Evolutionary conservation across 2,888 invertebrate genomes (phyloP).

Genomic region (Microdon myrmicae): DNA sequence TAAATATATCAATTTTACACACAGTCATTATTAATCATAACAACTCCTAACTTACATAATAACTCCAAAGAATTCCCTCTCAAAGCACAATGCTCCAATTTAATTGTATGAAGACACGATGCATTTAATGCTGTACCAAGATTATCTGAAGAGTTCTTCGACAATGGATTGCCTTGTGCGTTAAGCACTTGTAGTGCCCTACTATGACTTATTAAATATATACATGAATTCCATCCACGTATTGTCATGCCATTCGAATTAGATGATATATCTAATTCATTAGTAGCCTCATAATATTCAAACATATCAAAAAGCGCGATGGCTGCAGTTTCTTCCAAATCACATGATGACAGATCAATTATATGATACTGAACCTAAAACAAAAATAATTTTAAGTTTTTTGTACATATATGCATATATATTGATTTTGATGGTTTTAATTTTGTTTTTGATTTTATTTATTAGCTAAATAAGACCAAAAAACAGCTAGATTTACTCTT

Average conservation of each 20-base stretch:
- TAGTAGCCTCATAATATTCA: slow-evolving; percentile 89
- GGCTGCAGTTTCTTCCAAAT: slow-evolving; percentile 69
- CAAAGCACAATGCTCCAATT: slow-evolving; percentile 80
- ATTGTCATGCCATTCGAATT: slow-evolving; percentile 77
- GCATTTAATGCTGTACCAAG: slow-evolving; percentile 78
- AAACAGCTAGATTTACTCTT: slow-evolving; percentile 68
- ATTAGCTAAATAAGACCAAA: not conserved
- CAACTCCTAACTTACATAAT: slow-evolving; percentile 71
- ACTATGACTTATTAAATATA: slow-evolving; percentile 65
- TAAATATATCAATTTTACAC: not conserved
- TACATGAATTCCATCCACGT: slow-evolving; percentile 85
- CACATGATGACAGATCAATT: slow-evolving; percentile 65
- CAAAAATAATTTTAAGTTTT: slow-evolving; percentile 10
- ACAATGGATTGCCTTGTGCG: slow-evolving; percentile 64
- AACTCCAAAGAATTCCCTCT: slow-evolving; percentile 79
- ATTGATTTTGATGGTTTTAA: slow-evolving; percentile 67
- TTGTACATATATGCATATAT: slow-evolving; percentile 1
- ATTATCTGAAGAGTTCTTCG: slow-evolving; percentile 70
- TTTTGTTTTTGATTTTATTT: slow-evolving; percentile 71
- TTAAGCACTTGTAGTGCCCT: slow-evolving; percentile 63
- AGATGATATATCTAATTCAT: slow-evolving; percentile 79
- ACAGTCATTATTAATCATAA: not conserved
- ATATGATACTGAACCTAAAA: slow-evolving; percentile 65
- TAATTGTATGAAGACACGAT: slow-evolving; percentile 78
- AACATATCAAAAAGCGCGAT: slow-evolving; percentile 90